phyloP scores from a whole-genome alignment of 1,140 invertebrate genomes.

The Harlomillsia oculata region DNA sequence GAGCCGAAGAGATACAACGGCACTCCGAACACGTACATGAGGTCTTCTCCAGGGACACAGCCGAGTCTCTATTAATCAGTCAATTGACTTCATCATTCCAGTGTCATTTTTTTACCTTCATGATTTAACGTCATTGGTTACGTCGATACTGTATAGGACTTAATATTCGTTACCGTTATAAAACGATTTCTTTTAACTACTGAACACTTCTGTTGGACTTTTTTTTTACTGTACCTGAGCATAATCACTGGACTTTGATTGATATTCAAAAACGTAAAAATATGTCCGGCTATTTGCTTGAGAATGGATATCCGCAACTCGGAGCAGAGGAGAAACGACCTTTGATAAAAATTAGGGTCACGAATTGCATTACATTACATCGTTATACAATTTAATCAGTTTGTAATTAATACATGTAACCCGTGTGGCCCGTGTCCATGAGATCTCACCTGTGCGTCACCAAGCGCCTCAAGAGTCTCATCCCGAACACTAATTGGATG shows the following conservation, averaged over 20 bases:
- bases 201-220: slow-evolving; percentile 37
- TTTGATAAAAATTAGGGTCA: slow-evolving; percentile 31
- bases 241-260: slow-evolving; percentile 81
- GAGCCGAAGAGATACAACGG: slow-evolving; percentile 40
- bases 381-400: background rate
- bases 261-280: slow-evolving; percentile 90
- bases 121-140: no score
- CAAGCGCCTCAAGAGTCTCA: slow-evolving; percentile 82
- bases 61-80: slow-evolving; percentile 38
- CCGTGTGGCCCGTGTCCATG: no score
- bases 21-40: slow-evolving; percentile 52
- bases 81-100: no score
- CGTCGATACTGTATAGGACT: slow-evolving; percentile 38
- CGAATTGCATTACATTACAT: background rate
- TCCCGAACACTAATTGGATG: slow-evolving; percentile 50
- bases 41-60: slow-evolving; percentile 50
- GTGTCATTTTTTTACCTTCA: background rate
- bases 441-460: slow-evolving; percentile 64
- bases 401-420: background rate
- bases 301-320: slow-evolving; percentile 88
- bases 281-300: slow-evolving; percentile 54
- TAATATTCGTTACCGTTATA: no score
- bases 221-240: slow-evolving; percentile 76
- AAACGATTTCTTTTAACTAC: no score
- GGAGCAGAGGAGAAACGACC: slow-evolving; percentile 81